These are phyloP conservation scores for Mus spretus DNA, from an alignment of 2,797 vertebrate genomes.

Conservation along the genomic window DNA sequence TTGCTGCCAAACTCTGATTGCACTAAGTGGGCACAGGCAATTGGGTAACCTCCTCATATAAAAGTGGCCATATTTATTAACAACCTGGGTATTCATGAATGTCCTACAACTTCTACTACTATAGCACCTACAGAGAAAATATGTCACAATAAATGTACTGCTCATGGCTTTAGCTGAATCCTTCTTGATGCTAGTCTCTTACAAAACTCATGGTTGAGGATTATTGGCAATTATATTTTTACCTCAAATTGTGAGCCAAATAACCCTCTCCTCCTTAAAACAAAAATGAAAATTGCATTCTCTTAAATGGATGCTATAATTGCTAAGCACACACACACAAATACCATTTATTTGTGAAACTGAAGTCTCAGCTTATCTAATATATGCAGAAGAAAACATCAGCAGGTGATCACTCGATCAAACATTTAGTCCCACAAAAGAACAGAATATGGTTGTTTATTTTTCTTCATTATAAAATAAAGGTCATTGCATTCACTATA, in stretches of 20 bases:
- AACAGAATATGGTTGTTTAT: not conserved
- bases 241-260: not conserved
- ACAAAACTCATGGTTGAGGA: conserved; percentile 60
- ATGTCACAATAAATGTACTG: conserved; percentile 24
- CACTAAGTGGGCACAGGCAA: not conserved
- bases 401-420: not conserved
- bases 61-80: conserved; percentile 28
- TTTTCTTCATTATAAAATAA: not conserved
- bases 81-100: not conserved
- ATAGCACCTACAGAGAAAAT: not conserved
- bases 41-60: not conserved
- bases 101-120: not conserved
- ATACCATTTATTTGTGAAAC: not conserved
- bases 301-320: not conserved
- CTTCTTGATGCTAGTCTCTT: conserved; percentile 40
- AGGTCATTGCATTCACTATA: not conserved
- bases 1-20: conserved; percentile 61
- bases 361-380: not conserved
- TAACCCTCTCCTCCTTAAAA: not conserved
- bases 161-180: conserved; percentile 6
- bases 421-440: not conserved
- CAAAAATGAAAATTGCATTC: not conserved
- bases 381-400: not conserved
- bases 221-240: conserved; percentile 48
- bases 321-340: not conserved